Percentiles rank a stretch among this genome's conserved stretches.
phyloP scores from a whole-genome alignment of 2,888 invertebrate genomes.

The Argyresthia albistria region DNA sequence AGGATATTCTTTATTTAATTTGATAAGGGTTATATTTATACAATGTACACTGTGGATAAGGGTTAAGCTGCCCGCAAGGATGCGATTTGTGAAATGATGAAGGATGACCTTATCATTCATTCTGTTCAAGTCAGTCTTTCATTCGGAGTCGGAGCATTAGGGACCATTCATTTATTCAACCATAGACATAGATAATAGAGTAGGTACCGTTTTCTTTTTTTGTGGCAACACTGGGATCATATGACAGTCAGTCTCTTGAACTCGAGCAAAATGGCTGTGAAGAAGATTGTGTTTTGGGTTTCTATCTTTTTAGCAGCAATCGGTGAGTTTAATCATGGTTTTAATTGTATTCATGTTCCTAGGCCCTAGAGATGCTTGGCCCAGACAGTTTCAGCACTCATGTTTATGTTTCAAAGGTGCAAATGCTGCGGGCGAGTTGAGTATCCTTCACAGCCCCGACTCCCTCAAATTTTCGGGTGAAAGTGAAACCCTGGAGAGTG shows the following conservation, averaged over 20 bases:
- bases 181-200: neutral
- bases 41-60: too few species aligned
- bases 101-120: too few species aligned
- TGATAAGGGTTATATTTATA: too few species aligned
- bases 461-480: slow-evolving; percentile 79
- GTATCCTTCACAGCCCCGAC: slow-evolving; percentile 77
- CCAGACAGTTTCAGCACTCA: neutral
- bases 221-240: slow-evolving; percentile 36
- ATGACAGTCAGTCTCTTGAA: slow-evolving; percentile 44
- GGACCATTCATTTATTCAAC: neutral
- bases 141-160: too few species aligned
- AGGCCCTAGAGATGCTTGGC: neutral
- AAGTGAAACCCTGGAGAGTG: slow-evolving; percentile 73
- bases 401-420: slow-evolving; percentile 39
- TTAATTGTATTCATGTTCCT: neutral
- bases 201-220: too few species aligned
- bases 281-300: slow-evolving; percentile 48
- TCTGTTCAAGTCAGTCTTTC: too few species aligned
- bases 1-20: too few species aligned
- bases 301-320: slow-evolving; percentile 42
- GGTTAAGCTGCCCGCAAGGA: too few species aligned
- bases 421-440: slow-evolving; percentile 77
- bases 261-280: slow-evolving; percentile 48
- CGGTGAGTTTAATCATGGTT: slow-evolving; percentile 32
- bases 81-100: too few species aligned